Conservation (phyloP, 2,113 vertebrate species). For the Herpetotheres cachinnans region DNA sequence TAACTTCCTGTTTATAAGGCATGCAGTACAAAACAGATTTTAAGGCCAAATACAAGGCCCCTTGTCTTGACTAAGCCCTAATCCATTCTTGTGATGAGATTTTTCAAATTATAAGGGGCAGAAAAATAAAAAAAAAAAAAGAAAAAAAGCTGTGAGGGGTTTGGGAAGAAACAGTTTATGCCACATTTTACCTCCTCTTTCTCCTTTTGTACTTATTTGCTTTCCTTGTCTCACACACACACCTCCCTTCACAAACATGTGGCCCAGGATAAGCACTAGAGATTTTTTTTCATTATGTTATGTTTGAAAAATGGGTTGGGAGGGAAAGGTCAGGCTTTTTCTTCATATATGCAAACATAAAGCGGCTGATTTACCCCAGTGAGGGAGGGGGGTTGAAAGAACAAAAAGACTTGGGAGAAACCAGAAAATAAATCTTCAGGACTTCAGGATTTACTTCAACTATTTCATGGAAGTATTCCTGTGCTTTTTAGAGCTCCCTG, state of each 20-base stretch:
- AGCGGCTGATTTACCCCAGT: not conserved
- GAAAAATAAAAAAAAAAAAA: not conserved
- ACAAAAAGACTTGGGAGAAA: not conserved
- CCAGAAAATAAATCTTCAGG: not conserved
- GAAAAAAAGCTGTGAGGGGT: not conserved
- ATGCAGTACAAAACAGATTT: not conserved
- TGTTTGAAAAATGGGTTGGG: not conserved
- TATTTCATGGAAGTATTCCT: not conserved
- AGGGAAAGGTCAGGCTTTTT: not conserved
- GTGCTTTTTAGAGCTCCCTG: not conserved
- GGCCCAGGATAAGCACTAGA: not conserved
- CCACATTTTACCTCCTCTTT: not conserved
- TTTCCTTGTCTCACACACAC: not conserved
- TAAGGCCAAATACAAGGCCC: not conserved
- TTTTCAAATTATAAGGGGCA: not conserved
- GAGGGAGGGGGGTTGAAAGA: not conserved
- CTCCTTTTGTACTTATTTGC: not conserved
- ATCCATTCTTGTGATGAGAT: not conserved
- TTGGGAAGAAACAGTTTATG: not conserved
- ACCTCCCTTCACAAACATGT: not conserved
- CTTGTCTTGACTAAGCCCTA: not conserved
- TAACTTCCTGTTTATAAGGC: not conserved
- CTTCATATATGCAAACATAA: not conserved
- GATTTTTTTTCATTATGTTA: not conserved
- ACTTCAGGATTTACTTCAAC: not conserved